These are phyloP conservation scores for Seira ritae DNA, from an alignment of 2,888 invertebrate species.

Conservation along the genomic window DNA sequence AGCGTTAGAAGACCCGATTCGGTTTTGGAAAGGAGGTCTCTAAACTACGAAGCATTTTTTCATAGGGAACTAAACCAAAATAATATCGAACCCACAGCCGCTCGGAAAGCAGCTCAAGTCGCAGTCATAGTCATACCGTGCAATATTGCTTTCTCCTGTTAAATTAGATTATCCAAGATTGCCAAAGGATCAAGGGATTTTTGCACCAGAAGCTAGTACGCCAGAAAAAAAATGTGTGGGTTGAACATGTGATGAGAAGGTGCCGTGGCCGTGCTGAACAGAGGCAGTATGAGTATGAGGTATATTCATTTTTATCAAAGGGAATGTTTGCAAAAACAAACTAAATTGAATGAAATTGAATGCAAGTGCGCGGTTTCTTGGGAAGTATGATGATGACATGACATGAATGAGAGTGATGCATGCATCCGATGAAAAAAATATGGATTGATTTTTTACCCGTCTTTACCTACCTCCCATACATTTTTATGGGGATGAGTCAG, in stretches of 20 bases:
- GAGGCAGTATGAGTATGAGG: background rate
- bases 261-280: background rate
- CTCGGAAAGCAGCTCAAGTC: background rate
- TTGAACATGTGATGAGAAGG: too few species aligned
- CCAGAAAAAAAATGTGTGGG: background rate
- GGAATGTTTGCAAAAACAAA: constrained; percentile 25
- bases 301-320: background rate
- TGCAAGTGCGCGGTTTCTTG: background rate
- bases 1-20: background rate
- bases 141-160: constrained; percentile 53
- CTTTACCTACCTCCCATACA: too few species aligned
- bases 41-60: background rate
- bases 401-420: background rate
- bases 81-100: background rate
- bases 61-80: background rate
- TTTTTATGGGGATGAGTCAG: background rate
- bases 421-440: background rate
- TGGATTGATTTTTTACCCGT: background rate
- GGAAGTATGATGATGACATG: constrained; percentile 6
- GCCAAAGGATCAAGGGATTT: constrained; percentile 44
- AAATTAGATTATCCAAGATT: constrained; percentile 59
- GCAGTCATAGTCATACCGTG: constrained; percentile 18
- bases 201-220: background rate
- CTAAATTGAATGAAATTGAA: constrained; percentile 9
- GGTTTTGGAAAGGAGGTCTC: background rate